Evolutionary conservation across 2,113 vertebrate species (phyloP), one percentile per base, ranked within the genome.

Genomic region (Gymnogyps californianus): DNA sequence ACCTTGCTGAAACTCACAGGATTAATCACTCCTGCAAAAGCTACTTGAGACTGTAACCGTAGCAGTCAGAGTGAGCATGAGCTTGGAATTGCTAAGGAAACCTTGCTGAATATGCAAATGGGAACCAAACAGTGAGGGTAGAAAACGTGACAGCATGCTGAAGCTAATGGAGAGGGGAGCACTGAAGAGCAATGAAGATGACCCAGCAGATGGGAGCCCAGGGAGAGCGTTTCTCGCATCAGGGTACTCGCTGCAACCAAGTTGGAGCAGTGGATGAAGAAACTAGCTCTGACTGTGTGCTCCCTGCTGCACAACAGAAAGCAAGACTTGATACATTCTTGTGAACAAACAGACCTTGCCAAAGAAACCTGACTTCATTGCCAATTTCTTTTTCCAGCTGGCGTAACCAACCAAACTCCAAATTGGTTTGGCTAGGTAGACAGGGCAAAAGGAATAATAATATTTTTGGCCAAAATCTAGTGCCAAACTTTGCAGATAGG

Each of bases 371-470:
- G 36, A 66, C 13, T 88, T 90, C 22, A 25, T 2, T 83, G 92
- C 79, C 92, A 96, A 26, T 70, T 62, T 77, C 42, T 86, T 83
- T 74, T 88, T 94, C 92, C 92, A 96, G 79, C 85, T 93, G 95
- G 96, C 92, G 47, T 25, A 93, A 40, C 67, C 75, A 91, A 49
- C 62, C 74, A 80, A 96, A 83, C 51, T 93, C 76, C 90, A 90
- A 93, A 96, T 96, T 66, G 90, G 64, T 95, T 95, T 95, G 96
- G 90, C 88, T 93, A 90, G 83, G 75, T 93, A 94, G 85, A 66
- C 11, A 77, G 59, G 49, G 55, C 54, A 92, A 94, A 93, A 95
- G 47, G 69, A 95, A 93, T 87, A 94, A 94, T 42, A 89, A 31
- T 86, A 75, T 81, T 93, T 93, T 80, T 77, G 58, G 58, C 66